These are phyloP conservation scores for Polydesmus complanatus DNA, from an alignment of 2,888 invertebrate genomes.

Conservation along the genomic window DNA sequence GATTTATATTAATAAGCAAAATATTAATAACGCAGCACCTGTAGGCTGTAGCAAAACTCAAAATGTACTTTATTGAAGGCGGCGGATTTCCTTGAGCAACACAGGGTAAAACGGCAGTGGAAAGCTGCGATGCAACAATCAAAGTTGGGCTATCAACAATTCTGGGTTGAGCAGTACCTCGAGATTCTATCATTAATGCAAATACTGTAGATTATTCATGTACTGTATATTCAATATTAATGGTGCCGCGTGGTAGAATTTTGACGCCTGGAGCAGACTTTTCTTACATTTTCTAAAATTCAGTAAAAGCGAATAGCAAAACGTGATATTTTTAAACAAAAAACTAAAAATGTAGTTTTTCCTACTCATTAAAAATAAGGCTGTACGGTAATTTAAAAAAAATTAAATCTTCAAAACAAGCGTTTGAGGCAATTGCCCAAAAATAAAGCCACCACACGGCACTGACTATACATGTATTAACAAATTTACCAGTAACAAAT, in stretches of 20 bases:
- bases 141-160: conserved; percentile 1
- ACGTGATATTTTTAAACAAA: too few species aligned
- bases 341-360: too few species aligned
- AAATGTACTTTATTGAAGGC: conserved; percentile 7
- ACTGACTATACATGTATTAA: background rate
- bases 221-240: too few species aligned
- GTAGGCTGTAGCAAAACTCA: too few species aligned
- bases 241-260: too few species aligned
- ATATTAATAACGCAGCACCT: background rate
- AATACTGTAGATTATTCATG: too few species aligned
- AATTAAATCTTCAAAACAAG: background rate
- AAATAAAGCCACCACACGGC: background rate
- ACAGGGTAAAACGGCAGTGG: conserved; percentile 10
- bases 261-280: too few species aligned
- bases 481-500: conserved; percentile 13
- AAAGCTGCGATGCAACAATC: background rate
- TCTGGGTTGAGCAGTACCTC: conserved; percentile 3
- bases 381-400: background rate
- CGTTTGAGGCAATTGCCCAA: background rate
- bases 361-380: too few species aligned
- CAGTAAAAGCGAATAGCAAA: too few species aligned
- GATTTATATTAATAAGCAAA: background rate
- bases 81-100: conserved; percentile 12
- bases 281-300: too few species aligned
- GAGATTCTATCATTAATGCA: conserved; percentile 9